phyloP scores from a whole-genome alignment of 2,113 vertebrate species.

The Rostratula benghalensis region DNA sequence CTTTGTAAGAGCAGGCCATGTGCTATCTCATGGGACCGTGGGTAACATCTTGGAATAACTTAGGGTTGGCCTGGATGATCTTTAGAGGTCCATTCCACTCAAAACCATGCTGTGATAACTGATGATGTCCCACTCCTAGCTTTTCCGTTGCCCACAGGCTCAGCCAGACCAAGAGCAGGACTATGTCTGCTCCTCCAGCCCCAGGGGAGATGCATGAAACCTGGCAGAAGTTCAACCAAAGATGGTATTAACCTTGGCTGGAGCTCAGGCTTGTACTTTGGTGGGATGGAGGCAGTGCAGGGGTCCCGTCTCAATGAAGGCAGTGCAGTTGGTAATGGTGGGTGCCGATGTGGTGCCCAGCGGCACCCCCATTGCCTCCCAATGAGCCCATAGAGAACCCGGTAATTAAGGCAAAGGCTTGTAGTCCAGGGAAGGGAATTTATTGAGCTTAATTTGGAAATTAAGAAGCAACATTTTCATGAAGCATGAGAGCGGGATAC shows the following conservation, averaged over 20 bases:
- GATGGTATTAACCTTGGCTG: neutral
- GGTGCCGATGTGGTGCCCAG: accelerated
- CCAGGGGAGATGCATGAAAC: accelerated
- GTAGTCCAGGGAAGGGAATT: neutral
- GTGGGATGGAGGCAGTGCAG: too few species aligned
- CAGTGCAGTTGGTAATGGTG: neutral
- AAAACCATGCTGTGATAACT: neutral
- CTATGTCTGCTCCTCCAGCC: neutral
- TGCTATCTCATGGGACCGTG: neutral
- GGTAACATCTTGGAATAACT: neutral
- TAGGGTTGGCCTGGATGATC: neutral
- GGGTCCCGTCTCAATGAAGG: neutral
- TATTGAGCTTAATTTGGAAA: neutral
- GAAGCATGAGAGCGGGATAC: neutral
- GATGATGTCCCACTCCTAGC: neutral
- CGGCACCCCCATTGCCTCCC: neutral
- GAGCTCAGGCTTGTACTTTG: neutral
- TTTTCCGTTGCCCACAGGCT: neutral
- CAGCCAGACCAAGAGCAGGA: neutral
- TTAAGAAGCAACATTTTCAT: neutral
- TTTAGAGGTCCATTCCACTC: neutral
- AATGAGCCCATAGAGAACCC: neutral
- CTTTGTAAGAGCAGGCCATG: neutral
- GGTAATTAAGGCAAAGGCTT: neutral
- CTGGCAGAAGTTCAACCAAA: neutral